These are phyloP conservation scores for Melieria crassipennis DNA, from an alignment of 2,888 invertebrate species.

Conservation along the genomic window DNA sequence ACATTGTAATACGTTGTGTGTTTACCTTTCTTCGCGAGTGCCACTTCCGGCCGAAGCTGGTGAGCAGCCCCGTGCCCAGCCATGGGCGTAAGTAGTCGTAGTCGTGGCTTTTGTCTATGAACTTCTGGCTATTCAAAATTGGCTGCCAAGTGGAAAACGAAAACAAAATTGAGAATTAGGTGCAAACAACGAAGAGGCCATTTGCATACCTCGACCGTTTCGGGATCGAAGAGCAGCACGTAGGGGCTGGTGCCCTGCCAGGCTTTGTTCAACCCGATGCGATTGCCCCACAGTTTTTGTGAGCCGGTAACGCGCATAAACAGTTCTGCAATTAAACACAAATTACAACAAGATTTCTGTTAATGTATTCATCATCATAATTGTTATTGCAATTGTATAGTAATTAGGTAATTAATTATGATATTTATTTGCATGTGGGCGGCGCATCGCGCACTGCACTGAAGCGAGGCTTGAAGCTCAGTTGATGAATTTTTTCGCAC, in stretches of 20 bases:
- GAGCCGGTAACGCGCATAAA: slow-evolving; percentile 68
- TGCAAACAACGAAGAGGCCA: background rate
- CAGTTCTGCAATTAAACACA: slow-evolving; percentile 61
- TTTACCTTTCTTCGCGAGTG: slow-evolving; percentile 69
- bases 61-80: slow-evolving; percentile 70
- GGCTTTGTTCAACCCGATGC: slow-evolving; percentile 67
- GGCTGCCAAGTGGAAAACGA: slow-evolving; percentile 59
- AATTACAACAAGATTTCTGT: background rate
- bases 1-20: background rate
- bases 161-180: slow-evolving; percentile 1
- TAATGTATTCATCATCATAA: background rate
- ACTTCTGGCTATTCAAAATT: slow-evolving; percentile 69
- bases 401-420: too few relatives aligned
- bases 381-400: background rate
- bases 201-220: slow-evolving; percentile 66
- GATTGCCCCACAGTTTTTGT: slow-evolving; percentile 67
- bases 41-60: slow-evolving; percentile 72
- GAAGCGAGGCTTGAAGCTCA: too few relatives aligned
- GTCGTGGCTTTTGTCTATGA: slow-evolving; percentile 71
- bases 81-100: slow-evolving; percentile 70
- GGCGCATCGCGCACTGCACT: too few relatives aligned
- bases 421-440: too few relatives aligned
- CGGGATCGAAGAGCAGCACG: slow-evolving; percentile 67
- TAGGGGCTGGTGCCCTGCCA: slow-evolving; percentile 68
- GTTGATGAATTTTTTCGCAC: too few relatives aligned